A percentile compares a stretch with the other conserved stretches of the same genome.
phyloP scores from a whole-genome alignment of 2,888 invertebrate genomes.

The Rhimphoctona megacephalus region DNA sequence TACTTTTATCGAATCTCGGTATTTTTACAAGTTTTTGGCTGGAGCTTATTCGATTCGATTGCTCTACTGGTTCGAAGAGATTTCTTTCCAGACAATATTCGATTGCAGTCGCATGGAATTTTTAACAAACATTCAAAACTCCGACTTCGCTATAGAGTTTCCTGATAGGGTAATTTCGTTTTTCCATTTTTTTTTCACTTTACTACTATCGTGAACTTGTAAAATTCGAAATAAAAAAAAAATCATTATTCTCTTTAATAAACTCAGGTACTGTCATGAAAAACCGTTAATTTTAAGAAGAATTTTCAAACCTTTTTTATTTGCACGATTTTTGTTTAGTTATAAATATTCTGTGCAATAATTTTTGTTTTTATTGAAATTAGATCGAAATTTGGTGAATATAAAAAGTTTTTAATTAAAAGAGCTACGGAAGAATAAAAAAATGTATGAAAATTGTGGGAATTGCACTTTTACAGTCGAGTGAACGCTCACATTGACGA shows the following conservation, averaged over 20 bases:
- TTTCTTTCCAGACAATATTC: no score
- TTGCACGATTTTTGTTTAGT: no score
- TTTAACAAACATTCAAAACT: no score
- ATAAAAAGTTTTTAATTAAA: neutral
- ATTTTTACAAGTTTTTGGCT: no score
- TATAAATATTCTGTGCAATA: no score
- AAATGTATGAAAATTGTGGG: neutral
- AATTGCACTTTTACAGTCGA: neutral
- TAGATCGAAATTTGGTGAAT: neutral
- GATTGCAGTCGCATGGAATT: no score
- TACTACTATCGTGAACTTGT: neutral
- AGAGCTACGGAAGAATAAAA: neutral
- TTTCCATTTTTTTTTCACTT: neutral
- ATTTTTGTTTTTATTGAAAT: neutral
- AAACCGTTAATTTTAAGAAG: neutral
- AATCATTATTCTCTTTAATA: neutral
- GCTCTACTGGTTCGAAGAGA: no score
- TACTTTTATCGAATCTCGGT: no score
- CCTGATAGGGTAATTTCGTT: no score
- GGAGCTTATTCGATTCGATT: no score
- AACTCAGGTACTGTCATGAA: neutral
- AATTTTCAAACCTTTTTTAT: no score
- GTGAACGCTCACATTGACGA: conserved; percentile 8
- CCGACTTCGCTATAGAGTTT: no score
- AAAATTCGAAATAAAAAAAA: neutral